Percentiles rank a stretch among this genome's conserved stretches.
These are phyloP conservation scores for Blastomussa wellsi DNA, from an alignment of 92 coral and sea anemone species.

Conservation along the genomic window DNA sequence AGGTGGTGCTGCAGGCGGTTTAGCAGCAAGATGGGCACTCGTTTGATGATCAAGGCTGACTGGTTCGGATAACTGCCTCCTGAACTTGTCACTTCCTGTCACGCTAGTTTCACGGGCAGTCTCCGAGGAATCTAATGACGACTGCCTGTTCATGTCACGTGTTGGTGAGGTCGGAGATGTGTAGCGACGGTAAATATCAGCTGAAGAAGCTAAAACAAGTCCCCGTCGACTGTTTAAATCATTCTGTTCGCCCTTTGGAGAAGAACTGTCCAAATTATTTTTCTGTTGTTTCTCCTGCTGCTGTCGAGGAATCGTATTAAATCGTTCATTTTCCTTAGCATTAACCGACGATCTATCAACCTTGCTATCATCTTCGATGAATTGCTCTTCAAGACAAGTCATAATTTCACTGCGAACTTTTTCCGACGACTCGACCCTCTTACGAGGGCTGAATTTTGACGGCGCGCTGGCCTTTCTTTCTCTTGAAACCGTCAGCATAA, in stretches of 20 bases:
- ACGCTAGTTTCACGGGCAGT: neutral
- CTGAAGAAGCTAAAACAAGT: slow-evolving; percentile 35
- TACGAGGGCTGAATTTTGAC: slow-evolving; percentile 41
- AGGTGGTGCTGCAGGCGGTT: neutral
- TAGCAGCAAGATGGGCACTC: neutral
- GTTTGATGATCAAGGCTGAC: slow-evolving; percentile 17
- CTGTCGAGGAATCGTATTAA: neutral
- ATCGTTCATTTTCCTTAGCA: neutral
- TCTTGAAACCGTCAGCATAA: slow-evolving; percentile 4
- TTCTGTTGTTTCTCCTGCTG: neutral
- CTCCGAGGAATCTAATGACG: slow-evolving; percentile 39
- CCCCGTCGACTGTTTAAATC: neutral
- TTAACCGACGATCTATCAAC: slow-evolving; percentile 3
- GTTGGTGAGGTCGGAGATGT: slow-evolving; percentile 35
- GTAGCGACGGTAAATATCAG: slow-evolving; percentile 40
- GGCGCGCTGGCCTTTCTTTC: slow-evolving; percentile 69
- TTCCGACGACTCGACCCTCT: slow-evolving; percentile 52
- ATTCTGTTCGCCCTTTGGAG: neutral
- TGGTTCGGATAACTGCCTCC: slow-evolving; percentile 34
- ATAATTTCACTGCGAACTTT: slow-evolving; percentile 63
- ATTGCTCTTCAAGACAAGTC: slow-evolving; percentile 48
- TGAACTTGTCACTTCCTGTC: neutral
- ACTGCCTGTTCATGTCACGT: slow-evolving; percentile 49
- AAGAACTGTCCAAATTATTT: neutral
- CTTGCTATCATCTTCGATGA: slow-evolving; percentile 16